Percentiles rank a stretch among this genome's conserved stretches.
These are phyloP conservation scores for Crocuta crocuta DNA, from an alignment of 2,113 vertebrate species.

Conservation along the genomic window DNA sequence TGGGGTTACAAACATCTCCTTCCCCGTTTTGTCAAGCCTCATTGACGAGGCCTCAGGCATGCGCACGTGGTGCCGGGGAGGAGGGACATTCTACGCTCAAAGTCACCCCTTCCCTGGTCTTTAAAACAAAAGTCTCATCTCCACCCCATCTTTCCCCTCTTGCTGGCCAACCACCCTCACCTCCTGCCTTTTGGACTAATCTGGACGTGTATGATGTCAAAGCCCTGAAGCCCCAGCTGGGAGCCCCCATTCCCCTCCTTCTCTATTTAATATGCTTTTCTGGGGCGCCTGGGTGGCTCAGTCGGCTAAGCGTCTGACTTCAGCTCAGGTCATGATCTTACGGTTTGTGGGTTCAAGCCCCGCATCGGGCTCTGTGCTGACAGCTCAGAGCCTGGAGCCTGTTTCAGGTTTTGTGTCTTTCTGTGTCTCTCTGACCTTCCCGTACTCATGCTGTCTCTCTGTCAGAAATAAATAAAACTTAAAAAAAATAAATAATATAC, in stretches of 20 bases:
- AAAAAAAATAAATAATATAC: no score
- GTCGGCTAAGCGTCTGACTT: no score
- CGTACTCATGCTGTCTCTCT: no score
- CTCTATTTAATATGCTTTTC: not conserved
- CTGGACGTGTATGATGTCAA: not conserved
- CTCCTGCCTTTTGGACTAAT: not conserved
- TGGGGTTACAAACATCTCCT: not conserved
- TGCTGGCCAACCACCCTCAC: not conserved
- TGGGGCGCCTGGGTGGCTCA: not conserved
- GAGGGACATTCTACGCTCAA: rapidly evolving
- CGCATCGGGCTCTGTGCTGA: no score
- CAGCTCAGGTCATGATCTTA: no score
- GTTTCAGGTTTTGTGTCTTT: no score
- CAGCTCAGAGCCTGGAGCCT: no score
- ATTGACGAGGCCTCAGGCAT: no score
- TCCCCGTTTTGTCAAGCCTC: rapidly evolving
- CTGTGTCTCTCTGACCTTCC: no score
- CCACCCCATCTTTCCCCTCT: not conserved
- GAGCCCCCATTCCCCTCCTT: not conserved
- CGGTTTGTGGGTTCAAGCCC: no score
- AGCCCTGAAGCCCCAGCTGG: not conserved
- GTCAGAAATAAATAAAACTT: no score
- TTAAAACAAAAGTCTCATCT: not conserved
- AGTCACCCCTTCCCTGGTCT: not conserved
- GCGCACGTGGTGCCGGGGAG: rapidly evolving